phyloP scores from a whole-genome alignment of 2,888 invertebrate species.

The Atrina japonica region DNA sequence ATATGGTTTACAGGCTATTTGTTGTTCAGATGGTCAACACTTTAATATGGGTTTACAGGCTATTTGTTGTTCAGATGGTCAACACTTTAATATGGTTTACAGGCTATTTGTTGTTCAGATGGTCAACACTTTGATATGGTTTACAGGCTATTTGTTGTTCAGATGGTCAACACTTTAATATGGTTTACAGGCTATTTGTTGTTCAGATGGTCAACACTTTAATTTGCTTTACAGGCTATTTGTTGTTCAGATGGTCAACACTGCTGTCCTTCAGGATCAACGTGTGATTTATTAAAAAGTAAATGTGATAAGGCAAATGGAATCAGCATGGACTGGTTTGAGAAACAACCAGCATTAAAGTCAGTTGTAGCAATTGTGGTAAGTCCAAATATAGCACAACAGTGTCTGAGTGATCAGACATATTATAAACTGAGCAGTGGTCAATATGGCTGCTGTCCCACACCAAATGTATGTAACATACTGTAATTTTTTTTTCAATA shows the following conservation, averaged over 20 bases:
- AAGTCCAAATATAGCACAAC: constrained; percentile 47
- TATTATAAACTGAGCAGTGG: constrained; percentile 68
- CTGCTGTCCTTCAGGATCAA: constrained; percentile 66
- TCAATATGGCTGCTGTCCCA: constrained; percentile 76
- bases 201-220: too few relatives aligned
- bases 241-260: constrained; percentile 73
- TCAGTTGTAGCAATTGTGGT: constrained; percentile 23
- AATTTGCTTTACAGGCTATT: constrained; percentile 48
- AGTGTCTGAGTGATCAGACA: constrained; percentile 50
- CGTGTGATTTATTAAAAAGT: constrained; percentile 42
- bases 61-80: too few relatives aligned
- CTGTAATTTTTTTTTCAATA: too few relatives aligned
- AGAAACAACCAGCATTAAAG: constrained; percentile 20
- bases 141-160: not conserved
- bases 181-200: too few relatives aligned
- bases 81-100: too few relatives aligned
- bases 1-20: too few relatives aligned
- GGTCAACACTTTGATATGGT: not conserved
- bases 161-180: too few relatives aligned
- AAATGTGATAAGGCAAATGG: constrained; percentile 27
- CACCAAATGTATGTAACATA: constrained; percentile 66
- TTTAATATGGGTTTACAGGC: too few relatives aligned
- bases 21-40: too few relatives aligned
- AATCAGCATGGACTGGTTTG: constrained; percentile 43
- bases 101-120: not conserved